Percentiles rank a stretch among this genome's conserved stretches.
Conservation (phyloP, 64 coral and sea anemone species). For the Platygyra sinensis region DNA sequence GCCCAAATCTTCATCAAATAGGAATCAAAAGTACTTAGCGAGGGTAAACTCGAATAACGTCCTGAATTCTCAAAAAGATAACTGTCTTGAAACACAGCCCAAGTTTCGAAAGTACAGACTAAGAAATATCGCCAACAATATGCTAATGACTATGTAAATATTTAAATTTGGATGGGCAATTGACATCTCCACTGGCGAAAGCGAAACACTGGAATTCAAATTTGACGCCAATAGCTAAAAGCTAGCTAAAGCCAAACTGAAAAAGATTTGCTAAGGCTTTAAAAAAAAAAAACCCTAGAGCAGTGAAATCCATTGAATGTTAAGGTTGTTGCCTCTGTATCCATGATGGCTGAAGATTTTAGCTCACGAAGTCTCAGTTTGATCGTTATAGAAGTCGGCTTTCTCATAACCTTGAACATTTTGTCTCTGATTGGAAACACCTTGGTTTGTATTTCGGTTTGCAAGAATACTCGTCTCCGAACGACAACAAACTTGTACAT, state of each 20-base stretch:
- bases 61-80: not conserved
- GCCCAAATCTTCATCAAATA: not conserved
- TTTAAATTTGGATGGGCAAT: not conserved
- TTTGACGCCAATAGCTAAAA: not conserved
- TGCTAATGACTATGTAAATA: not conserved
- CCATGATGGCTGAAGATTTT: not conserved
- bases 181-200: not conserved
- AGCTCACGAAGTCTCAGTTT: conserved; percentile 10
- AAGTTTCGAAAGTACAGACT: not conserved
- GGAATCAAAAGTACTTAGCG: not conserved
- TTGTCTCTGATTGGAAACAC: too few relatives aligned
- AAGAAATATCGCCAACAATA: not conserved
- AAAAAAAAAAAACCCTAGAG: not conserved
- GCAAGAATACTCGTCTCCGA: too few relatives aligned
- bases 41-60: not conserved
- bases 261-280: not conserved
- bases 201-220: not conserved
- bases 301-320: not conserved
- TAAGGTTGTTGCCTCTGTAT: not conserved
- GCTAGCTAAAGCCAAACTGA: not conserved
- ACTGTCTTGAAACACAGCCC: not conserved
- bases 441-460: too few relatives aligned
- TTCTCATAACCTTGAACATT: not conserved
- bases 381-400: not conserved
- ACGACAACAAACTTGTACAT: too few relatives aligned